phyloP scores from a whole-genome alignment of 2,113 vertebrate species.

The Dendrocopos noguchii region DNA sequence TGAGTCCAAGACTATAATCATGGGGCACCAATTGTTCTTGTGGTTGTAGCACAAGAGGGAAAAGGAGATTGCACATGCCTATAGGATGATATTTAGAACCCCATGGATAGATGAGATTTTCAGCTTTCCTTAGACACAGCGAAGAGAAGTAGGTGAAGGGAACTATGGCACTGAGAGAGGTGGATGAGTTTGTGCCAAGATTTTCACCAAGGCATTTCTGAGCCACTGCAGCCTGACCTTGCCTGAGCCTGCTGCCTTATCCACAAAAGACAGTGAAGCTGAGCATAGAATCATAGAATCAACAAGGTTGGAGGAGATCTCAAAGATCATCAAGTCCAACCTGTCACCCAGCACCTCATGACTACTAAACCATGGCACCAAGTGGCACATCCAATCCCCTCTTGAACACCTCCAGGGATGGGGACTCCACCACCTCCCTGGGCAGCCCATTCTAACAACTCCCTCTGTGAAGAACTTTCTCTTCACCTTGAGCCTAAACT shows the following conservation, averaged over 20 bases:
- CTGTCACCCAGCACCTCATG: too few species aligned
- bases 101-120: not conserved
- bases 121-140: not conserved
- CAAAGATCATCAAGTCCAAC: too few species aligned
- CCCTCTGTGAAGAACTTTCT: too few species aligned
- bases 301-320: too few species aligned
- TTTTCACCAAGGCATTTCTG: not conserved
- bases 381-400: too few species aligned
- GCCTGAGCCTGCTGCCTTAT: not conserved
- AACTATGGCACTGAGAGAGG: accelerated
- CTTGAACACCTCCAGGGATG: too few species aligned
- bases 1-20: constrained; percentile 28
- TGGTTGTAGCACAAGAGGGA: not conserved
- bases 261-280: not conserved
- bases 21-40: not conserved
- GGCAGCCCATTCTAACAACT: too few species aligned
- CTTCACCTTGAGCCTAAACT: too few species aligned
- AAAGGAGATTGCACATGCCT: not conserved
- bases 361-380: too few species aligned
- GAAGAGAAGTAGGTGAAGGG: not conserved
- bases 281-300: not conserved
- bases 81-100: not conserved
- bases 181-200: not conserved
- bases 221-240: not conserved
- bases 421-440: too few species aligned